These are phyloP conservation scores for Ciconia nigra DNA, from an alignment of 2,797 vertebrate species.

Conservation along the genomic window DNA sequence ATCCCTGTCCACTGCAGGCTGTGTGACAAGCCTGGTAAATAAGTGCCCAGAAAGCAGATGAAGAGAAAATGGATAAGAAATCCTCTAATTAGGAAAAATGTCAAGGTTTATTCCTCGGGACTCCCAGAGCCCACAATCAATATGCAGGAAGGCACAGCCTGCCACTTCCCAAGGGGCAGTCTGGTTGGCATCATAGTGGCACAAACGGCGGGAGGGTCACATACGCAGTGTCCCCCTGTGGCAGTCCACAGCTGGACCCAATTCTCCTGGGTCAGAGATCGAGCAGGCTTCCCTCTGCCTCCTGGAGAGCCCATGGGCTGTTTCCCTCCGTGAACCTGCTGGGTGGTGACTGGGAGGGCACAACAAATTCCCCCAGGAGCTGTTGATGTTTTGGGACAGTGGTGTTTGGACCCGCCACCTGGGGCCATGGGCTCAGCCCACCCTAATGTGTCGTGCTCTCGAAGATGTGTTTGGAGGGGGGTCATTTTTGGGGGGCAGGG, in stretches of 20 bases:
- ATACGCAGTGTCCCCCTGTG: rapidly evolving
- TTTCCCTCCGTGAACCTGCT: background rate
- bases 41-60: background rate
- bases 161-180: rapidly evolving
- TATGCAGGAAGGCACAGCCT: background rate
- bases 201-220: background rate
- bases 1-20: background rate
- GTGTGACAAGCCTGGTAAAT: background rate
- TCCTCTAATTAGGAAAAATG: background rate
- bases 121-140: background rate
- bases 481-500: background rate
- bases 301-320: background rate
- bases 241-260: background rate
- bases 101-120: background rate
- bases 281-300: background rate
- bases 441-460: background rate
- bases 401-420: no score
- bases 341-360: background rate
- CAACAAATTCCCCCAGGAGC: no score
- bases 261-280: background rate
- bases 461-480: background rate
- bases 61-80: background rate
- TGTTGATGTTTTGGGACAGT: background rate
- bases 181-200: background rate
- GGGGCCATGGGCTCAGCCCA: background rate